Evolutionary conservation across 1,140 invertebrate genomes (phyloP).

Genomic region (Oncopodura yosiiana): DNA sequence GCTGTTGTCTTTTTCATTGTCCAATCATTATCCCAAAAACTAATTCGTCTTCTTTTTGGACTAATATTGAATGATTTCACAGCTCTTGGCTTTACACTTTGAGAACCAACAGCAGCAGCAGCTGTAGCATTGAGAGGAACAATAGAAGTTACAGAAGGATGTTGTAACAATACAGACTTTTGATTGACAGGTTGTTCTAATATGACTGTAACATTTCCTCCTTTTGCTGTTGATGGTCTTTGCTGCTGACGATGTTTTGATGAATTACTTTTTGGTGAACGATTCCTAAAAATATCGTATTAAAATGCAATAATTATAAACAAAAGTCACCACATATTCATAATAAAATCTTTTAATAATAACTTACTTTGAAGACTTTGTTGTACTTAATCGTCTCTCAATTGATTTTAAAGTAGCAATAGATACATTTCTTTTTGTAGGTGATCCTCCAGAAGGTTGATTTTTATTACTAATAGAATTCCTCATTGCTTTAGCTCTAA

Average conservation of each 20-base stretch:
- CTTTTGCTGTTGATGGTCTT: too few relatives aligned
- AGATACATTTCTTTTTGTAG: constrained; percentile 24
- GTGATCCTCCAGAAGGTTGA: not conserved
- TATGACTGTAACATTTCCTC: too few relatives aligned
- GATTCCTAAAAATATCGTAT: constrained; percentile 1
- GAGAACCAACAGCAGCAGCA: not conserved
- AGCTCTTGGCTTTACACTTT: constrained; percentile 12
- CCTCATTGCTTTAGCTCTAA: constrained; percentile 19
- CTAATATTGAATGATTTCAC: constrained; percentile 10
- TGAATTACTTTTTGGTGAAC: not conserved
- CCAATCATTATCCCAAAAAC: constrained; percentile 14
- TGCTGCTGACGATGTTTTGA: too few relatives aligned
- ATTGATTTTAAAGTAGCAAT: constrained; percentile 28
- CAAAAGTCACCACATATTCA: too few relatives aligned
- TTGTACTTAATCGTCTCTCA: constrained; percentile 13
- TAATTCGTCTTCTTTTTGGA: constrained; percentile 24
- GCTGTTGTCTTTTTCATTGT: not conserved
- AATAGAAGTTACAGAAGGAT: not conserved
- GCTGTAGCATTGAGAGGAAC: not conserved
- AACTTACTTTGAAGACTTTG: not conserved
- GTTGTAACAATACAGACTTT: not conserved
- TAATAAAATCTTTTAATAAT: not conserved
- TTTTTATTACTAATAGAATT: not conserved
- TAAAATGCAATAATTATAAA: too few relatives aligned
- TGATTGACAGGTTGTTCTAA: not conserved